Conservation (phyloP, 2,888 invertebrate species). For the Drosophila kambysellisi region DNA sequence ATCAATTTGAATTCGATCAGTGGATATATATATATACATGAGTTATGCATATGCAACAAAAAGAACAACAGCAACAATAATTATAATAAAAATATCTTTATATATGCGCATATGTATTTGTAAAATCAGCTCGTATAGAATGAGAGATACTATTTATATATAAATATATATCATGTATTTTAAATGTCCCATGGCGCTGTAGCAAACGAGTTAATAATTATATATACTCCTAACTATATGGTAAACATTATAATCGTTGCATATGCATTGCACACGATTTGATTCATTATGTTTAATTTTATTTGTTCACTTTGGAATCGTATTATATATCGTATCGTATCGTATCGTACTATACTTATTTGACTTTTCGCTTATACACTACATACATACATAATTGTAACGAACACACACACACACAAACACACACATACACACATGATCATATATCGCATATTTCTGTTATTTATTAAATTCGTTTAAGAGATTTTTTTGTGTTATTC, state of each 20-base stretch:
- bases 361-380: constrained; percentile 63
- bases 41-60: constrained; percentile 36
- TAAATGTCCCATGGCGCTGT: constrained; percentile 45
- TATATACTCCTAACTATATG: constrained; percentile 35
- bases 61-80: background rate
- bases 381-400: constrained; percentile 37
- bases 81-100: background rate
- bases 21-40: constrained; percentile 19
- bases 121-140: constrained; percentile 15
- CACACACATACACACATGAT: constrained; percentile 36
- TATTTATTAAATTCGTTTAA: constrained; percentile 79
- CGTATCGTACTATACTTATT: constrained; percentile 60
- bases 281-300: constrained; percentile 54
- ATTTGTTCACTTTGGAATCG: constrained; percentile 68
- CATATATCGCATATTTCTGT: constrained; percentile 73
- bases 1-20: constrained; percentile 30
- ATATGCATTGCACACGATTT: constrained; percentile 30
- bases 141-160: constrained; percentile 36
- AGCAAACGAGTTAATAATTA: constrained; percentile 22
- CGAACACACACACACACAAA: constrained; percentile 26
- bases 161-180: constrained; percentile 45
- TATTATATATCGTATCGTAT: constrained; percentile 70
- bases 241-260: constrained; percentile 41
- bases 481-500: constrained; percentile 75
- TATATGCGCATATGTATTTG: constrained; percentile 11